Evolutionary conservation across 1,140 invertebrate genomes (phyloP).

Genomic region (Matsumurasca onukii): DNA sequence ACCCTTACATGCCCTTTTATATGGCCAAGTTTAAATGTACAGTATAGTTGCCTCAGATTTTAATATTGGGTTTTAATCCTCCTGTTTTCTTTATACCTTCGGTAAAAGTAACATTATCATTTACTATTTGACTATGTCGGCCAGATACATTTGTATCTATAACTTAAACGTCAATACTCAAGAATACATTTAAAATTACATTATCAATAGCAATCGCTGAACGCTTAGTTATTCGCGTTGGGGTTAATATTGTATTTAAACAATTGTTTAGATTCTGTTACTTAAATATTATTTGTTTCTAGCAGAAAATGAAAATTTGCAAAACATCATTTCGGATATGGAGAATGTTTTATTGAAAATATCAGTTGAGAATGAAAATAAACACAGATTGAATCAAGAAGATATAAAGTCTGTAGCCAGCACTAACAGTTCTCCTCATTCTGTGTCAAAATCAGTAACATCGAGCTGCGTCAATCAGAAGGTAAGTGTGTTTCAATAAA

Average conservation of each 20-base stretch:
- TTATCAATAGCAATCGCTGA: neutral
- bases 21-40: no score
- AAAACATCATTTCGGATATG: slow-evolving; percentile 21
- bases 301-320: slow-evolving; percentile 13
- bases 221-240: neutral
- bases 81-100: no score
- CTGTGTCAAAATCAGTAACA: neutral
- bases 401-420: neutral
- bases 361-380: neutral
- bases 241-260: neutral
- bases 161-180: neutral
- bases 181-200: neutral
- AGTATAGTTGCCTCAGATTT: no score
- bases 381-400: neutral
- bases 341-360: slow-evolving; percentile 18
- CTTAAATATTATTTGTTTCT: neutral
- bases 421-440: neutral
- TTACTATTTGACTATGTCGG: neutral
- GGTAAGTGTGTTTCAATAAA: neutral
- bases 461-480: neutral
- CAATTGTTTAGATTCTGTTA: neutral
- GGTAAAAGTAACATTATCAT: no score
- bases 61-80: no score
- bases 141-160: neutral
- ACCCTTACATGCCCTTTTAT: no score